Evolutionary conservation across 2,888 invertebrate species (phyloP).

Genomic region (Andrena hattorfiana): DNA sequence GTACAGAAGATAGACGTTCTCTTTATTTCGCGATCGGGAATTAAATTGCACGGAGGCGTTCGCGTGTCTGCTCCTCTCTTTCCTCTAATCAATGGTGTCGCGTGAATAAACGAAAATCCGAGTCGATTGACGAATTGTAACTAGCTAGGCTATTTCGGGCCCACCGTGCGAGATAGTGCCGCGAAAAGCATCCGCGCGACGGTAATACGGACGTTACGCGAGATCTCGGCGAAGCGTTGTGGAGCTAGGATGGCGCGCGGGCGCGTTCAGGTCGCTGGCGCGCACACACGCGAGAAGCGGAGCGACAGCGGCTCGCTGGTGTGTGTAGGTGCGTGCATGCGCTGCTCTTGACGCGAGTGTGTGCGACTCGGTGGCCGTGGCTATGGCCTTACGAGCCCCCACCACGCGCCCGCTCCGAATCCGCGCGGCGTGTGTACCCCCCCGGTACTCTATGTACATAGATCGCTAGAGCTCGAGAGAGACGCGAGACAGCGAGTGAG

Average conservation of each 20-base stretch:
- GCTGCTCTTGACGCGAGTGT: slow-evolving; percentile 29
- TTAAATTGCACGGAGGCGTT: too few relatives aligned
- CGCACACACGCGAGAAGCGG: slow-evolving; percentile 19
- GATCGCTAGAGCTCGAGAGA: slow-evolving; percentile 49
- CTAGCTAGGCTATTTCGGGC: slow-evolving; percentile 21
- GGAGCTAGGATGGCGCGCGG: slow-evolving; percentile 27
- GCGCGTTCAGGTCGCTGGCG: slow-evolving; percentile 15
- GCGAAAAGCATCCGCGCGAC: slow-evolving; percentile 49
- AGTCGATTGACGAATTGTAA: not conserved
- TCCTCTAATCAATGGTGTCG: too few relatives aligned
- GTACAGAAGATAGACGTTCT: too few relatives aligned
- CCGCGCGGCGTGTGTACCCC: slow-evolving; percentile 73
- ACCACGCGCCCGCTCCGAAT: slow-evolving; percentile 72
- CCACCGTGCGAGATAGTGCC: slow-evolving; percentile 9
- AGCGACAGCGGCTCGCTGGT: slow-evolving; percentile 28
- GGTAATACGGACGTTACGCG: slow-evolving; percentile 43
- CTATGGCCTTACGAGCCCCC: slow-evolving; percentile 84
- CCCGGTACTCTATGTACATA: slow-evolving; percentile 54
- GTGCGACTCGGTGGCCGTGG: slow-evolving; percentile 83
- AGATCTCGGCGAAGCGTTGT: slow-evolving; percentile 38
- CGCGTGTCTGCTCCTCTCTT: too few relatives aligned
- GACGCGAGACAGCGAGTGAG: slow-evolving; percentile 26
- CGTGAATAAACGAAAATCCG: too few relatives aligned
- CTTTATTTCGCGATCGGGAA: not conserved
- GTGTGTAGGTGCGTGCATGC: slow-evolving; percentile 18